Percentiles rank a stretch among this genome's conserved stretches.
These are phyloP conservation scores for Latheticus oryzae DNA, from an alignment of 2,888 invertebrate species.

Conservation along the genomic window DNA sequence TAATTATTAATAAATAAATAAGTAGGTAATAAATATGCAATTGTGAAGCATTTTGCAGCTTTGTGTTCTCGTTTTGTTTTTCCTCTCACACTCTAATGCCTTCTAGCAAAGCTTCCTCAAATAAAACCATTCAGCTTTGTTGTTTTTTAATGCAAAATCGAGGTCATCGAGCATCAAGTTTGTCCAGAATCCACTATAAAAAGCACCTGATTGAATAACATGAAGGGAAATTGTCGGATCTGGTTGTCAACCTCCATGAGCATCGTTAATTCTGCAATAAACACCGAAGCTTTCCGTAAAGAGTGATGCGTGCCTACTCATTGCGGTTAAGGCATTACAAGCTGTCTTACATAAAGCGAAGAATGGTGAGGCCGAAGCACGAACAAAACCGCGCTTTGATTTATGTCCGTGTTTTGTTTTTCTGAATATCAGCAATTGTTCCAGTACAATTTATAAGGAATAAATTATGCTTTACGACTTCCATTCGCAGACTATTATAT, in stretches of 20 bases:
- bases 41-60: too few species aligned
- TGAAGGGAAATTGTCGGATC: background rate
- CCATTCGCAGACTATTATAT: slow-evolving; percentile 48
- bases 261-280: slow-evolving; percentile 20
- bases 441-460: slow-evolving; percentile 48
- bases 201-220: background rate
- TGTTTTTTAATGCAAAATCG: too few species aligned
- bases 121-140: too few species aligned
- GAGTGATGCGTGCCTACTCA: slow-evolving; percentile 35
- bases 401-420: slow-evolving; percentile 48
- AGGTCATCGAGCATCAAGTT: too few species aligned
- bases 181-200: too few species aligned
- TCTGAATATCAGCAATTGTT: slow-evolving; percentile 49
- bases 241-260: slow-evolving; percentile 5
- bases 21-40: too few species aligned
- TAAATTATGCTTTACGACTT: slow-evolving; percentile 50
- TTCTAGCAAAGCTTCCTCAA: too few species aligned
- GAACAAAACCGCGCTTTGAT: slow-evolving; percentile 48
- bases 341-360: slow-evolving; percentile 35
- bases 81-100: too few species aligned
- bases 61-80: too few species aligned
- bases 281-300: slow-evolving; percentile 24
- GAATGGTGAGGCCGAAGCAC: slow-evolving; percentile 40
- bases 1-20: too few species aligned
- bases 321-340: slow-evolving; percentile 37